Evolutionary conservation across 2,113 vertebrate species (phyloP), one percentile per base, ranked within the genome.

Genomic region (Azemiops feae): DNA sequence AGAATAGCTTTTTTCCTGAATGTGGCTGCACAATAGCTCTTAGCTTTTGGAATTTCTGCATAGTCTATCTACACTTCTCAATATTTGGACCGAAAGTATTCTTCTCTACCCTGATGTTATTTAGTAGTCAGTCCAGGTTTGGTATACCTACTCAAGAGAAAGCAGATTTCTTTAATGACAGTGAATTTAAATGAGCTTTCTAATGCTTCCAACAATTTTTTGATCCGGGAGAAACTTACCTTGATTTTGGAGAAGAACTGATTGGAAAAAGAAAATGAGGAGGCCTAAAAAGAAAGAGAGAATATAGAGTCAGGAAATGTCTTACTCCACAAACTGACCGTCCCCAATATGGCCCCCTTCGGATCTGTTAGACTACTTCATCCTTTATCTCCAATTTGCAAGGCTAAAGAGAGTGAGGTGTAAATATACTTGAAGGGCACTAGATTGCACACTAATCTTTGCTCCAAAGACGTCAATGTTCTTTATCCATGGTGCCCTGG

Each of bases 211-310:
- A 39, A 74, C 12, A 16, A 16, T n/a, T 52, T 64, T 16, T 58
- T 60, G 27, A 85, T 34, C 5, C 1, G 14, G 43, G 16, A 45
- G 20, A 64, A 39, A 53, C 92, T 90, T 89, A 93, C 92, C 45
- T 53, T 39, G 1, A n/a, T 27, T 4, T 2, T 11, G 11, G 4
- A 12, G 2, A 7, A 27, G 3, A 60, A 4, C 8, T 58, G 74
- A 30, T 8, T 52, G 74, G 39, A 43, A 60, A 50, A 60, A 22
- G 22, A 10, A 53, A 50, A 90, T 20, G 14, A 60, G 43, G 55
- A 90, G 23, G 25, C 92, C 92, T 93, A 81, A 58, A 90, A 93
- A 47, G 43, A 53, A 87, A 90, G 23, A 86, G 22, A 64, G n/a
- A 39, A 52, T 39, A 81, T 20, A 39, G 69, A 39, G n/a, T 81